Conservation (phyloP, 2,888 invertebrate genomes). For the Caenorhabditis zanzibari region DNA sequence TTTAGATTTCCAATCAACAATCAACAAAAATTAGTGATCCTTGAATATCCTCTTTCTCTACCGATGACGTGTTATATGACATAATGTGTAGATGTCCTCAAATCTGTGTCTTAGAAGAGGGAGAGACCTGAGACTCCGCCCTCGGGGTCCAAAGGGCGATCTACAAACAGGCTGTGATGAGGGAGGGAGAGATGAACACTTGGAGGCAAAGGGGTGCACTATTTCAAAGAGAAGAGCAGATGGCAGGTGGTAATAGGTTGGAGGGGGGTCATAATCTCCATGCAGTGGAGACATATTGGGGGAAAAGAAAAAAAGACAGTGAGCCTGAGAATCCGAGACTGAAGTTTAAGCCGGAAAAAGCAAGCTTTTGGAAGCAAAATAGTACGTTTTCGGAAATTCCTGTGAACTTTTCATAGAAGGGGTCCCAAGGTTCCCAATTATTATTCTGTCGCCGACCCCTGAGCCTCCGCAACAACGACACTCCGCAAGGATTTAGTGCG, state of each 20-base stretch:
- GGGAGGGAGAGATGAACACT: neutral
- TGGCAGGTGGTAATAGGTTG: slow-evolving; percentile 3
- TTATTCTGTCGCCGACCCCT: no score
- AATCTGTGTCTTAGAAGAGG: slow-evolving; percentile 29
- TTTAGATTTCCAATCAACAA: slow-evolving; percentile 8
- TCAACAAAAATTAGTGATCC: slow-evolving; percentile 28
- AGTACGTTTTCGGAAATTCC: no score
- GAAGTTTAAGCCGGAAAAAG: no score
- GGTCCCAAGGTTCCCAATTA: no score
- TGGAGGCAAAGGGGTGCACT: slow-evolving; percentile 15
- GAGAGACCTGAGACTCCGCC: slow-evolving; percentile 39
- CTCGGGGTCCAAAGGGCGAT: slow-evolving; percentile 61
- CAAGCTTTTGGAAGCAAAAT: no score
- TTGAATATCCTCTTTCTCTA: neutral
- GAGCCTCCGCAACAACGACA: no score
- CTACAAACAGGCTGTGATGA: slow-evolving; percentile 16
- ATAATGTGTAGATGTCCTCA: slow-evolving; percentile 35
- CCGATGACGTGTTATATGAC: slow-evolving; percentile 19
- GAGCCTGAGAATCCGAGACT: no score
- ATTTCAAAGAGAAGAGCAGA: slow-evolving; percentile 27
- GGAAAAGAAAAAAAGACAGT: no score
- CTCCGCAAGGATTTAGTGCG: no score
- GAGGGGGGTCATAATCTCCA: neutral
- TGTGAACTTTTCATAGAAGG: no score
- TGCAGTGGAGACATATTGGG: no score